These are phyloP conservation scores for Drosophila bocki DNA, from an alignment of 1,140 invertebrate genomes.

Conservation along the genomic window DNA sequence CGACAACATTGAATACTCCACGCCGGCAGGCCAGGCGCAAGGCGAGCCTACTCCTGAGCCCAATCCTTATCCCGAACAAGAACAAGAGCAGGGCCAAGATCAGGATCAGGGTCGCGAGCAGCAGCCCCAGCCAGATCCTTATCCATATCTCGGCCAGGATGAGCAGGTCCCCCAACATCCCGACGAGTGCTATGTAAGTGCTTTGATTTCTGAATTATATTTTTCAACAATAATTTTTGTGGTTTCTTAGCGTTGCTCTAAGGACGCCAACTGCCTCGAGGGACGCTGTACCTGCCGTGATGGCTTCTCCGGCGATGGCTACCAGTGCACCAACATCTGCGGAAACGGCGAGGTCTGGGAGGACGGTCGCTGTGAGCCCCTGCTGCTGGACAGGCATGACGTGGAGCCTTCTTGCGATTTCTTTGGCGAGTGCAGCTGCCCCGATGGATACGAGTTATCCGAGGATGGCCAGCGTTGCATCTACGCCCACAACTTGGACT, in stretches of 20 bases:
- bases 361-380: constrained; percentile 67
- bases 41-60: background rate
- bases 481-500: constrained; percentile 36
- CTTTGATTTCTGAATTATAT: background rate
- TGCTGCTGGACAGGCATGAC: constrained; percentile 58
- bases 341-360: constrained; percentile 84
- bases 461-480: constrained; percentile 56
- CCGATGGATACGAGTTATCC: constrained; percentile 68
- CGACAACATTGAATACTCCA: constrained; percentile 70
- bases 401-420: constrained; percentile 62
- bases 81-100: background rate
- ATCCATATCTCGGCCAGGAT: constrained; percentile 22
- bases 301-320: constrained; percentile 92
- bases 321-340: constrained; percentile 86
- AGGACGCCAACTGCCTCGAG: constrained; percentile 87
- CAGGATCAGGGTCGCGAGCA: background rate
- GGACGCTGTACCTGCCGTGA: constrained; percentile 88
- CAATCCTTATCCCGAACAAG: background rate
- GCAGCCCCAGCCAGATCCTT: constrained; percentile 6
- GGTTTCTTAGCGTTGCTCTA: constrained; percentile 60
- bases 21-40: constrained; percentile 14
- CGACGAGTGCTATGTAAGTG: constrained; percentile 66
- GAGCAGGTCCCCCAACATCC: constrained; percentile 22
- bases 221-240: background rate
- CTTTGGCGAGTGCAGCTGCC: constrained; percentile 66